Evolutionary conservation across 2,113 vertebrate genomes (phyloP).

Genomic region (Labrus mixtus): DNA sequence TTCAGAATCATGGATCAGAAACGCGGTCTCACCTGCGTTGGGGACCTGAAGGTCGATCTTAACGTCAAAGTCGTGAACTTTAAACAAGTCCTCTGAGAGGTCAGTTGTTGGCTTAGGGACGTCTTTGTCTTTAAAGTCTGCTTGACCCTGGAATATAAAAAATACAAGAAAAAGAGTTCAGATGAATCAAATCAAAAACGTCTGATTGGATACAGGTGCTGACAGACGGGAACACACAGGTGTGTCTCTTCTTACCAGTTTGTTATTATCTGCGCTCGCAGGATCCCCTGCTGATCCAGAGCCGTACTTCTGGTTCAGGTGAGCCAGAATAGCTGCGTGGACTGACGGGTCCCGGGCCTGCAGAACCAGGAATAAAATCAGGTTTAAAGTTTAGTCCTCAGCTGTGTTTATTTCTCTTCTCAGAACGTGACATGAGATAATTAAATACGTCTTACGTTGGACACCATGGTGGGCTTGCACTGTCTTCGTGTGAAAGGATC

Average conservation of each 20-base stretch:
- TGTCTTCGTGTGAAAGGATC: conserved; percentile 97
- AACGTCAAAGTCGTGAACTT: conserved; percentile 99
- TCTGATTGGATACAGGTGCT: no score
- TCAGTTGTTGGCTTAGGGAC: conserved; percentile 93
- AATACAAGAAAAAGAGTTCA: background rate
- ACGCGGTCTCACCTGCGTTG: conserved; percentile 89
- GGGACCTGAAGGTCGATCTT: conserved; percentile 99
- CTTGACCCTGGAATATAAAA: conserved; percentile 81
- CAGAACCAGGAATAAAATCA: conserved; percentile 4
- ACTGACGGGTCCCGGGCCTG: conserved; percentile 98
- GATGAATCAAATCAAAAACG: background rate
- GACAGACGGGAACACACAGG: no score
- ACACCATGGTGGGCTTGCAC: conserved; percentile 99
- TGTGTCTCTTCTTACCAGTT: conserved; percentile 78
- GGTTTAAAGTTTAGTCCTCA: no score
- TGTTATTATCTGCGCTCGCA: conserved; percentile 85
- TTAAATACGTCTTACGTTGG: conserved; percentile 88
- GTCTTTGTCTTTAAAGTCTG: conserved; percentile 91
- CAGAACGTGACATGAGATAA: background rate
- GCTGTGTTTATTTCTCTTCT: no score
- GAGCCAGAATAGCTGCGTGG: conserved; percentile 97
- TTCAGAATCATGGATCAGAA: background rate
- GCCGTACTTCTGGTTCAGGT: conserved; percentile 97
- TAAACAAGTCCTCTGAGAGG: conserved; percentile 98
- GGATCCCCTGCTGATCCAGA: conserved; percentile 85